Base-by-base conservation (phyloP, 2,113 vertebrate genomes). In the Tupaia tana region DNA sequence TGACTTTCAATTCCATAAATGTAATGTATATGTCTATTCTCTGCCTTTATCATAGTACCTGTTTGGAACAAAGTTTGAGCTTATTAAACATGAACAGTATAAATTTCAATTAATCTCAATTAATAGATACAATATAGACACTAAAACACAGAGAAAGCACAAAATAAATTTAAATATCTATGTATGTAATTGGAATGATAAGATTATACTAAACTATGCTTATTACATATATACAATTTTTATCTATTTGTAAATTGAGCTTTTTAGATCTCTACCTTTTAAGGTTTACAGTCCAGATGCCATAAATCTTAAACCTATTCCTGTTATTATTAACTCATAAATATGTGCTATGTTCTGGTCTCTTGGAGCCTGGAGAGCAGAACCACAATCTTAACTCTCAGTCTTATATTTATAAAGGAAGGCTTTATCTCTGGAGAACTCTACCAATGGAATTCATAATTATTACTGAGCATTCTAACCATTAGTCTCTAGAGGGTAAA, bases 71-170 rank as follows among this genome's bases (percentile, higher is more conserved):
- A 4, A 59, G 19, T 69, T 85, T 84, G 43, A 89, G 71, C 11
- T 66, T 79, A 80, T 43, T 43, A 43, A 43, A 43, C 22, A 79
- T 74, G 61, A 89, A 22, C 43, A 56, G 16, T 87, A 92, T 73
- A 64, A 71, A 80, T 89, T 89, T 91, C 25, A 88, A 77, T 78
- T 34, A 84, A 88, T 93, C 58, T 54, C 31, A 66, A 71, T 69
- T 11, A 67, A 52, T 1, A 80, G 56, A 58, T 78, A 70, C 9
- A 88, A 59, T 34, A 2, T 14, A 86, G 25, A 16, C 54, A 84
- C 56, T 69, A 86, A 93, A 94, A 70, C 52, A 85, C 8, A 93
- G 43, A 43, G 6, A 10, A 93, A 92, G 20, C 67, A 3, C 5
- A 95, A 96, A 83, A 75, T 78, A 78, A 90, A 16, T 27, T 10